phyloP scores from a whole-genome alignment of 1,140 invertebrate genomes.

The Brachionus sp. region DNA sequence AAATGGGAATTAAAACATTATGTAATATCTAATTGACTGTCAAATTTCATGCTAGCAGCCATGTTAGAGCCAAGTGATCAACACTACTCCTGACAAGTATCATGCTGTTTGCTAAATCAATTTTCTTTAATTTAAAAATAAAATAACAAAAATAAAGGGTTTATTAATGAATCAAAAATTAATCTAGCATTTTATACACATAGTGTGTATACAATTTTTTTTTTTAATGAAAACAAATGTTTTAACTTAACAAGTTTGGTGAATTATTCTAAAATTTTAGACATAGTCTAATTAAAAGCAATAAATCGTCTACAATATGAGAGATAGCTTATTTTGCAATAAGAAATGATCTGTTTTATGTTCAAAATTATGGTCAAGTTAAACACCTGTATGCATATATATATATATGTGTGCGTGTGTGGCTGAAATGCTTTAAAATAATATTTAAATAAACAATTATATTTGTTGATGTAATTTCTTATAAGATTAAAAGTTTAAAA shows the following conservation, averaged over 20 bases:
- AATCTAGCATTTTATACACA: conserved; percentile 3
- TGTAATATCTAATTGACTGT: background rate
- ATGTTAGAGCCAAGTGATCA: background rate
- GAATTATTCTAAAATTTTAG: background rate
- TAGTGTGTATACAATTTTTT: background rate
- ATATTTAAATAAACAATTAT: background rate
- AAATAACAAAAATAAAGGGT: no score
- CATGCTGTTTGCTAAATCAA: background rate
- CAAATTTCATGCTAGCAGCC: background rate
- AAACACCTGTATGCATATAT: background rate
- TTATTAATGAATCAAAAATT: background rate
- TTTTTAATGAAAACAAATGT: conserved; percentile 4
- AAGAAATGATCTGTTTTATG: background rate
- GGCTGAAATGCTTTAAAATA: background rate
- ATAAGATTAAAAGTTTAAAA: background rate
- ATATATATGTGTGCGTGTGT: background rate
- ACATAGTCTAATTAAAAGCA: background rate
- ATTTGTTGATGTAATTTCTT: background rate
- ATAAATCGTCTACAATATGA: background rate
- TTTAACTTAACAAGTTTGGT: background rate
- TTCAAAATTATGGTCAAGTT: background rate
- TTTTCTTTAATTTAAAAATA: background rate
- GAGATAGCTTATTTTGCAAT: background rate
- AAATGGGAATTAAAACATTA: background rate
- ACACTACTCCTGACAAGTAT: background rate